phyloP scores from a whole-genome alignment of 2,113 vertebrate species.

The Cottus gobio region DNA sequence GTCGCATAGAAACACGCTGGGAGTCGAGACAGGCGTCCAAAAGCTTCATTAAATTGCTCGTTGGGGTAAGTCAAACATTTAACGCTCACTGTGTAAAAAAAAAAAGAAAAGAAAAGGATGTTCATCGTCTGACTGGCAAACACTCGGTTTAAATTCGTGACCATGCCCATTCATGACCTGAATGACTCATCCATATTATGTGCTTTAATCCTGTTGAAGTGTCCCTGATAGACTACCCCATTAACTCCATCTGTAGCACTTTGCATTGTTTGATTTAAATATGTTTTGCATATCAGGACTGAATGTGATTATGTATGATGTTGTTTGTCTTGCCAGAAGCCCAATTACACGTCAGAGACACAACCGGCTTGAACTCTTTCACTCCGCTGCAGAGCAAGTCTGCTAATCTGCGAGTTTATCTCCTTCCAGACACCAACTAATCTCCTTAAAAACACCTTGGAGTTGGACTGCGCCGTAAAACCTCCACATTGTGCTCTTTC shows the following conservation, averaged over 20 bases:
- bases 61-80: too few relatives aligned
- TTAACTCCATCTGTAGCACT: slow-evolving; percentile 49
- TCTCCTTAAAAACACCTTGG: slow-evolving; percentile 59
- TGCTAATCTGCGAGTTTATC: slow-evolving; percentile 67
- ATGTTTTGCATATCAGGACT: slow-evolving; percentile 46
- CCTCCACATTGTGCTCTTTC: slow-evolving; percentile 33
- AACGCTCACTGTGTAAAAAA: not conserved
- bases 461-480: slow-evolving; percentile 34
- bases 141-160: not conserved
- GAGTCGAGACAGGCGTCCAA: not conserved
- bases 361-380: slow-evolving; percentile 39
- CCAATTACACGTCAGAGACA: slow-evolving; percentile 51
- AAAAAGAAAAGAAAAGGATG: too few relatives aligned
- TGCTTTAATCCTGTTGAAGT: slow-evolving; percentile 33
- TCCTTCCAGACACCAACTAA: slow-evolving; percentile 60
- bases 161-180: not conserved
- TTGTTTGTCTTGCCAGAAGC: slow-evolving; percentile 57
- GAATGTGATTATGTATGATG: slow-evolving; percentile 41
- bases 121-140: not conserved
- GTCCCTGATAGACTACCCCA: slow-evolving; percentile 14
- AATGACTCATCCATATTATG: slow-evolving; percentile 11
- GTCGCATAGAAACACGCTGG: not conserved
- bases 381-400: slow-evolving; percentile 32
- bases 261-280: slow-evolving; percentile 47
- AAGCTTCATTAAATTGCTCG: not conserved